Evolutionary conservation across 2,113 vertebrate genomes (phyloP), one percentile per base, ranked within the genome.

Genomic region (Rhinichthys klamathensis): DNA sequence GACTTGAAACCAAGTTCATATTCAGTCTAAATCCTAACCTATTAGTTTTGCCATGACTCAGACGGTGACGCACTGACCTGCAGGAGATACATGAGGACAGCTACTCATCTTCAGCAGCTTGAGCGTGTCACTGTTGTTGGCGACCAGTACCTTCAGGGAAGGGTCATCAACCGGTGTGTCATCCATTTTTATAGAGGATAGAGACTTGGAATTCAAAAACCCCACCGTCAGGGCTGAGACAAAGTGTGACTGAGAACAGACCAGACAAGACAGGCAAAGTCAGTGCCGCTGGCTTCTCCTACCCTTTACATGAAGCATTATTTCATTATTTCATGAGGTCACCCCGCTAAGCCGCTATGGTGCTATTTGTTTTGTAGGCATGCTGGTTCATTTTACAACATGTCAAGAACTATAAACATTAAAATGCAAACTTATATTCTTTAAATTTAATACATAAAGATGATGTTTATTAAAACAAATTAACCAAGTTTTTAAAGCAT

Each of bases 31-130:
- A 73, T 74, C 30, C 25, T 18, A 56, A 11, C 75, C 49, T 44
- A 30, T 80, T 49, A 12, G 11, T 49, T 56, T 13, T 38, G 41
- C 32, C n/a, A 18, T 84, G 54, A 15, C 63, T 44, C 32, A 25
- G 32, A 56, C 6, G 32, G 21, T 18, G 70, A 27, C 1, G 35
- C 15, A 72, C 46, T n/a, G 35, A 87, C 82, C 82, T 88, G 95
- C 94, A 87, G 95, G 95, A 58, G 95, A 96, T 21, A 97, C 94
- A 13, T 96, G 93, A 89, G 96, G 96, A 91, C 96, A 97, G 87
- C 95, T 96, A 84, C 94, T 96, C 95, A 96, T 96, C 92, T 96
- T 96, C 2, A 96, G 90, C 30, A 96, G 91, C 88, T 93, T 94
- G 10, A 97, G 89, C 38, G 94, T 96, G 72, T 96, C 95, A 25